Base-by-base conservation (phyloP, 2,113 vertebrate genomes). In the Anhinga anhinga region DNA sequence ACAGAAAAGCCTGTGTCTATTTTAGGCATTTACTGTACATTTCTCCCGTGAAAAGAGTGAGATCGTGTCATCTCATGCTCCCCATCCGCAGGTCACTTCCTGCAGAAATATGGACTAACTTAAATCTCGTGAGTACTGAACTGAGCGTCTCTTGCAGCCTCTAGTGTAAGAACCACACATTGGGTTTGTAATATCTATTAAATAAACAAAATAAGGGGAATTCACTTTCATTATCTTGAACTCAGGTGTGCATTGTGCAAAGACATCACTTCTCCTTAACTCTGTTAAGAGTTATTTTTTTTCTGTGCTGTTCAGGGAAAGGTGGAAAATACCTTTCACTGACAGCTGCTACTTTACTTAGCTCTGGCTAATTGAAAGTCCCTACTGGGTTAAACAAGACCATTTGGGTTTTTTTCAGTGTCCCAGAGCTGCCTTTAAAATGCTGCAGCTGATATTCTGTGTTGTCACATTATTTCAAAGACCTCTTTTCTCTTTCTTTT, bases 1-100 rank as follows among this genome's bases (percentile, higher is more conserved):
- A 99, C 99, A 99, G 99, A 99, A 99, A 99, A 99, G 99, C 99
- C 99, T 99, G 99, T 99, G 99, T 99, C 99, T 99, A 99, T 99
- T 99, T 99, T 99, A 99, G 99, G 99, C 99, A 99, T 99, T 99
- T 99, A 99, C 99, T 99, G 99, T 99, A 99, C 99, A 99, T 99
- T 99, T 99, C 99, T 99, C 99, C 99, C 98, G 99, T 99, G 99
- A 99, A 99, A 99, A 99, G 99, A 99, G 99, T 99, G 99, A 99
- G 98, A 99, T 98, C 99, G 99, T 99, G 99, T 99, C 99, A 99
- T 99, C 99, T 99, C 99, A 99, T 99, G 99, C 99, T 99, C 99
- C 99, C 99, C 99, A 99, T 98, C 99, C 99, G 99, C 99, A 99
- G 99, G 99, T 99, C 99, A 99, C 99, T 99, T 99, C 99, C 99